phyloP scores from a whole-genome alignment of 2,113 vertebrate genomes.

The Prionailurus viverrinus region DNA sequence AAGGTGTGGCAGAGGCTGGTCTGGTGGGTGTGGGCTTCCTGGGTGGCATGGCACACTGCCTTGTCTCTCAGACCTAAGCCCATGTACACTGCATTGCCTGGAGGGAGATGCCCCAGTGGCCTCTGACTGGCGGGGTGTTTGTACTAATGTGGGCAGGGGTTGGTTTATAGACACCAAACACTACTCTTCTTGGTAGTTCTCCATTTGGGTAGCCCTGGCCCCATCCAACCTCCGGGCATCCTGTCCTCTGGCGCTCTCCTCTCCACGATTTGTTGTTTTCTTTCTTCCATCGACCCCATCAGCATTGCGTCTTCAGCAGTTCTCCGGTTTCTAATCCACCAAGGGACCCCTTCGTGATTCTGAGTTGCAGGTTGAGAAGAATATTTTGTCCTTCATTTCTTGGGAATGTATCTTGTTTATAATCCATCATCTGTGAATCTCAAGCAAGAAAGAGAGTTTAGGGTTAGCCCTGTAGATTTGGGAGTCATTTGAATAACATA shows the following conservation, averaged over 20 bases:
- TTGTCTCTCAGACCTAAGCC: not conserved
- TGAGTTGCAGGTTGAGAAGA: conserved; percentile 12
- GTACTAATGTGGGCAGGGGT: not conserved
- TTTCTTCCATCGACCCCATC: not conserved
- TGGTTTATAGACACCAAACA: not conserved
- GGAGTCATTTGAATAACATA: conserved; percentile 49
- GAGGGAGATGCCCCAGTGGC: accelerated
- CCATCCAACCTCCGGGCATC: too few species aligned
- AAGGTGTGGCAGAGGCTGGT: not conserved
- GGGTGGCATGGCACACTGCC: not conserved
- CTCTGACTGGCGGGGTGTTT: not conserved
- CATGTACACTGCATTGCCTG: too few species aligned
- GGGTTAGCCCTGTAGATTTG: not conserved
- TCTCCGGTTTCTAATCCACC: not conserved
- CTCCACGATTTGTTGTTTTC: not conserved
- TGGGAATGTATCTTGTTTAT: conserved; percentile 50
- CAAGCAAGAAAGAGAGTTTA: conserved; percentile 31
- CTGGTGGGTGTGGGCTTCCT: not conserved
- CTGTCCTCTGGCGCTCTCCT: not conserved
- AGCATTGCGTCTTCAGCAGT: conserved; percentile 23
- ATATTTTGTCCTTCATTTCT: conserved; percentile 40
- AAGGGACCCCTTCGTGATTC: conserved; percentile 15
- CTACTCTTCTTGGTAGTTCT: not conserved
- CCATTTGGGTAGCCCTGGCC: not conserved
- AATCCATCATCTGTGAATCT: conserved; percentile 39